Evolutionary conservation across 2,113 vertebrate genomes (phyloP).

Genomic region (Corythoichthys haematopterus): DNA sequence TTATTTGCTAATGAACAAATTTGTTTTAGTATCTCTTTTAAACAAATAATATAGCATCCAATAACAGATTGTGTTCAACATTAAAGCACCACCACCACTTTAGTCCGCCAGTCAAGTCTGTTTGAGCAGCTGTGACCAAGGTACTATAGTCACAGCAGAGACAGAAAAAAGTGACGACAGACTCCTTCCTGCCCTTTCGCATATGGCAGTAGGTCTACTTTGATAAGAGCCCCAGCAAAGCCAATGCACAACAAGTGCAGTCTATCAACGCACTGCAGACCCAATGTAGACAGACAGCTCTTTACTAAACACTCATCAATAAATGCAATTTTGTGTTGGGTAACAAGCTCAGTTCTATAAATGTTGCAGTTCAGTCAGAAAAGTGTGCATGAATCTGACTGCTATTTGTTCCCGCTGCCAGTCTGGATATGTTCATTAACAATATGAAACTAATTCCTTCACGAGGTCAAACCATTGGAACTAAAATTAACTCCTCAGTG

Average conservation of each 20-base stretch:
- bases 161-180: slow-evolving; percentile 39
- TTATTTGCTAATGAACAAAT: neutral
- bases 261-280: slow-evolving; percentile 31
- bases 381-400: neutral
- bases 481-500: neutral
- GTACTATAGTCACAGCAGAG: slow-evolving; percentile 14
- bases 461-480: neutral
- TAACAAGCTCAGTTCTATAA: neutral
- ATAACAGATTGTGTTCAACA: neutral
- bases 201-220: slow-evolving; percentile 22
- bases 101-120: neutral
- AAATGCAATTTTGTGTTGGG: slow-evolving; percentile 5
- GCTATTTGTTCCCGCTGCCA: neutral
- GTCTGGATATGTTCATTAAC: neutral
- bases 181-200: slow-evolving; percentile 24
- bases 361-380: slow-evolving; percentile 7
- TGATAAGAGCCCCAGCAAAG: slow-evolving; percentile 51
- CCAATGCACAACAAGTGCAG: neutral
- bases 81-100: neutral
- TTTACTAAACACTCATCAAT: slow-evolving; percentile 10
- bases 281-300: neutral
- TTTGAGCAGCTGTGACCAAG: slow-evolving; percentile 43
- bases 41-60: neutral
- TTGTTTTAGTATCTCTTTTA: neutral
- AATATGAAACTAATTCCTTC: neutral